Conservation (phyloP, 2,888 invertebrate genomes). For the Ctenicera cuprea region DNA sequence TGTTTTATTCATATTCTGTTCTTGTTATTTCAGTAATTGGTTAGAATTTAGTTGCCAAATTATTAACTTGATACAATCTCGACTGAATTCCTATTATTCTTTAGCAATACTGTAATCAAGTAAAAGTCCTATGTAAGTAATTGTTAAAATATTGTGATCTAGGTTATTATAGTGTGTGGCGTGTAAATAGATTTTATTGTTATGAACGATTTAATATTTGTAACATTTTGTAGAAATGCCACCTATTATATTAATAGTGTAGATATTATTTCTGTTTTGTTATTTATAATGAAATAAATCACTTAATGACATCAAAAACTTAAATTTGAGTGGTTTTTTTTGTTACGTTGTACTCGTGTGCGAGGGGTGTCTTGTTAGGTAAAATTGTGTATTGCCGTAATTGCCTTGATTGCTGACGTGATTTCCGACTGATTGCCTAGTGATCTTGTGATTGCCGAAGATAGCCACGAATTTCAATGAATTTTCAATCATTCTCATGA, state of each 20-base stretch:
- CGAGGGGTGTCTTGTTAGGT: too few species aligned
- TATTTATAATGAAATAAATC: conserved; percentile 50
- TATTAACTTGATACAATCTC: conserved; percentile 19
- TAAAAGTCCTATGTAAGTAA: conserved; percentile 44
- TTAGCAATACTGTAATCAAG: conserved; percentile 46
- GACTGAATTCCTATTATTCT: conserved; percentile 51
- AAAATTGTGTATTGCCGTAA: too few species aligned
- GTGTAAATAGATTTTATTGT: conserved; percentile 46
- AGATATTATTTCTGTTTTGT: conserved; percentile 51
- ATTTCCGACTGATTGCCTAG: too few species aligned
- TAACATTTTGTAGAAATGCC: conserved; percentile 50
- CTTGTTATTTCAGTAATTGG: background rate
- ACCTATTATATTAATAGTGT: conserved; percentile 43
- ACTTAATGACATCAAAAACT: conserved; percentile 27
- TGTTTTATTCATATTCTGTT: too few species aligned
- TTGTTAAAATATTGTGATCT: conserved; percentile 50
- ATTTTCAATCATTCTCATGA: too few species aligned
- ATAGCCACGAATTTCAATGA: too few species aligned
- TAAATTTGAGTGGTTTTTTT: background rate
- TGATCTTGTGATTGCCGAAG: too few species aligned
- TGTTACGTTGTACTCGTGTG: too few species aligned
- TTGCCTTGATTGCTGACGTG: too few species aligned
- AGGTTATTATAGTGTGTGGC: conserved; percentile 44
- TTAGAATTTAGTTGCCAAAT: conserved; percentile 6
- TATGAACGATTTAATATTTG: conserved; percentile 45